phyloP scores from a whole-genome alignment of 2,888 invertebrate species.

The Mythimna loreyi region DNA sequence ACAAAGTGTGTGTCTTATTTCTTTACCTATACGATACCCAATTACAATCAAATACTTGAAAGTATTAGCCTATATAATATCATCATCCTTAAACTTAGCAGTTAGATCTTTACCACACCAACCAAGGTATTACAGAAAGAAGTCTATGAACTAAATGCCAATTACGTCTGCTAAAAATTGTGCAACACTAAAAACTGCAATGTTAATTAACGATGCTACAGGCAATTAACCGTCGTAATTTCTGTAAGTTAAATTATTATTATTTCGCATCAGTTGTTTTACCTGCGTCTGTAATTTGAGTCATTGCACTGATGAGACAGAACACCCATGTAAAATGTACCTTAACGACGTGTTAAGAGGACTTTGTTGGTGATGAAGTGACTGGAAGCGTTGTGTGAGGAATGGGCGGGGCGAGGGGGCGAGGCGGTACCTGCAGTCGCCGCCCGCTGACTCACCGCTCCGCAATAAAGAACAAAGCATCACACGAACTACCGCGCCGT shows the following conservation, averaged over 20 bases:
- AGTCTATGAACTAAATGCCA: constrained; percentile 16
- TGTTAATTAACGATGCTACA: constrained; percentile 38
- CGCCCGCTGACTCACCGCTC: constrained; percentile 66
- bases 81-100: not conserved
- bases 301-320: constrained; percentile 39
- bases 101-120: not conserved
- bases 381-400: constrained; percentile 44
- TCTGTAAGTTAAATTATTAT: constrained; percentile 37
- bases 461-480: constrained; percentile 69
- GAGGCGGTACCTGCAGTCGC: constrained; percentile 56
- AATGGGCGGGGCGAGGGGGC: constrained; percentile 64
- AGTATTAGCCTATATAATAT: not conserved
- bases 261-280: constrained; percentile 31
- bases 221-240: constrained; percentile 40
- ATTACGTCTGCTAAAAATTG: constrained; percentile 16
- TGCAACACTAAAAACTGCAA: constrained; percentile 50
- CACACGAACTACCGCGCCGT: constrained; percentile 66
- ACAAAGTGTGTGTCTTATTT: constrained; percentile 21
- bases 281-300: constrained; percentile 30
- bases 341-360: constrained; percentile 36
- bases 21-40: not conserved
- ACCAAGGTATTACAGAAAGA: constrained; percentile 8
- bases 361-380: constrained; percentile 29
- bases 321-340: constrained; percentile 31
- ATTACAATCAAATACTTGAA: not conserved